Conservation (phyloP, 2,113 vertebrate species). For the Vidua macroura region DNA sequence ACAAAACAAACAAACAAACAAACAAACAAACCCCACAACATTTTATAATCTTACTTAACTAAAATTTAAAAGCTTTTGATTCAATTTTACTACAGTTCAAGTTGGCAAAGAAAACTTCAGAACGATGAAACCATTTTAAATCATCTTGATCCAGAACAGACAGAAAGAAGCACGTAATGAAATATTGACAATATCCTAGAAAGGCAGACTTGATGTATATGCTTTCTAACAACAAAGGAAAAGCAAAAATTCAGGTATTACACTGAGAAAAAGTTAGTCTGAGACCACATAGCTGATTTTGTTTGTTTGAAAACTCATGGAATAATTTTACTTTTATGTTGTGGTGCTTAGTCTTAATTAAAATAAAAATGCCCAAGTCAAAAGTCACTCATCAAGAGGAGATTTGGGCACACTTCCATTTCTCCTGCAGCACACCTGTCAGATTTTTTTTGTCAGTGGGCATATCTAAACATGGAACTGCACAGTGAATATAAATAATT, state of each 20-base stretch:
- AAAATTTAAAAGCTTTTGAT: neutral
- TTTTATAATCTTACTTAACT: neutral
- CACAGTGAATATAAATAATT: neutral
- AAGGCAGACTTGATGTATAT: neutral
- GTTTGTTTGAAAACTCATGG: neutral
- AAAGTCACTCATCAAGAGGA: neutral
- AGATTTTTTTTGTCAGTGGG: neutral
- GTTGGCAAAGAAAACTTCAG: neutral
- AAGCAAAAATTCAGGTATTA: neutral
- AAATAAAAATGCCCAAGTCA: neutral
- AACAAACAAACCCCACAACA: too few species aligned
- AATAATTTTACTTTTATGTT: neutral
- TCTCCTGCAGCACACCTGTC: neutral
- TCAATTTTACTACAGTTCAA: neutral
- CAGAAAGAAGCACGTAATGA: neutral
- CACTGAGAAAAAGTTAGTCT: neutral
- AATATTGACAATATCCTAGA: neutral
- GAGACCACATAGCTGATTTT: neutral
- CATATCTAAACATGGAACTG: neutral
- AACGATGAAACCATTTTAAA: neutral
- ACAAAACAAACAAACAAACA: too few species aligned
- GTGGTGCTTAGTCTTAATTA: neutral
- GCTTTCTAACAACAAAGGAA: neutral
- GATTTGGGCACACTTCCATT: neutral
- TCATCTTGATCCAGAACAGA: neutral